Evolutionary conservation across 2,888 invertebrate species (phyloP), one percentile per base, ranked within the genome.

Genomic region (Drosophila subsilvestris): DNA sequence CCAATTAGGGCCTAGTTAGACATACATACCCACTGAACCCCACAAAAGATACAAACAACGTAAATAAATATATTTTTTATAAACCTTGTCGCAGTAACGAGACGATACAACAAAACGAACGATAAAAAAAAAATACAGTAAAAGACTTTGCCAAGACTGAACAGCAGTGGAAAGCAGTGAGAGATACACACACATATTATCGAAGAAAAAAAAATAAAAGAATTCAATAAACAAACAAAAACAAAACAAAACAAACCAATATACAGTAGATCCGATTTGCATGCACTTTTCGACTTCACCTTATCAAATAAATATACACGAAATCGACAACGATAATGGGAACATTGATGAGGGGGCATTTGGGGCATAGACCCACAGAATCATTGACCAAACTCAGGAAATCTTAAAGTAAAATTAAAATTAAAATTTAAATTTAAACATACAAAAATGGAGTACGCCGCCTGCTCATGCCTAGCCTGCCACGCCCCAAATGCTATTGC

Each of bases 111-210:
- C 49, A 62, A 56, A 29, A 29, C 67, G 70, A 75, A 60, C 63
- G 6, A 59, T 56, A 61, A 63, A 71, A 63, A 59, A 59, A 61
- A 63, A 71, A 63, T 50, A 76, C 79, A 79, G 77, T 71, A 69
- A 80, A 78, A 86, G 86, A 86, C 86, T 86, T 80, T 85, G 79
- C 71, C 80, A 85, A 86, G 85, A 86, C 85, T 86, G 85, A 85
- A 71, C 82, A 80, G 78, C 79, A 78, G 74, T 70, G 70, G 71
- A 70, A 75, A 75, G 67, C 70, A 85, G 51, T 58, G 75, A 65
- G 45, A 55, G 18, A 59, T 57, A 54, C 45, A 57, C 22, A 42
- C 44, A 37, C 37, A n/a, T n/a, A 37, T 6, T n/a, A 37, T 37
- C n/a, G n/a, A n/a, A n/a, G n/a, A n/a, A 37, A n/a, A 7, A 12